Evolutionary conservation across 2,888 invertebrate species (phyloP), one percentile per base, ranked within the genome.

Genomic region (Parasteatoda lunata): DNA sequence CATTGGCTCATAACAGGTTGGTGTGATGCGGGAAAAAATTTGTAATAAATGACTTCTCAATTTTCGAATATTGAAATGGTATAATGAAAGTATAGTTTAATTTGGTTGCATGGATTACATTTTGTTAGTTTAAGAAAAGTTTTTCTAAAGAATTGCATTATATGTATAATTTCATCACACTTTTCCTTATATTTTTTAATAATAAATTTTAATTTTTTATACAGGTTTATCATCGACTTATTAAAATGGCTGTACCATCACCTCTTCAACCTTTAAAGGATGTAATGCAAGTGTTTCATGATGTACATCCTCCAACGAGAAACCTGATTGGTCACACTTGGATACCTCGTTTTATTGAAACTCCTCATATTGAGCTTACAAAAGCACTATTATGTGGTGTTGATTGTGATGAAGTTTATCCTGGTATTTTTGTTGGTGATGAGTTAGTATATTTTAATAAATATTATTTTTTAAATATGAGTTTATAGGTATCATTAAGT

Each of bases 391-490:
- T 89, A 64, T 84, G 84, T 81, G 93, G 94, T 81, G 94, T 95
- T 69, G 95, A 95, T 92, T 93, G 95, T 90, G 95, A 95, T 92
- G 95, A 96, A 92, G 95, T 96, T 75, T 95, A 95, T 92, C 95
- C 95, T 83, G 94, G 94, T 90, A 93, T 96, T 90, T 95, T 93
- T 90, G 94, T 96, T 90, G 95, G 96, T 87, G 95, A 95, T 93
- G 94, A 94, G 96, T 96, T 93, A 93, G 95, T 66, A 48, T 48
- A n/a, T 3, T 64, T 51, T 71, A 48, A 52, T 68, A 54, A 1
- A 11, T 48, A 52, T 72, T 7, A 30, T n/a, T 70, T 3, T 45
- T 66, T 8, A 5, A 13, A 6, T 13, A 4, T 59, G 7, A 59
- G 4, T 5, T 59, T 59, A 59, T 59, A 5, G 11, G n/a, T 59